Base-by-base conservation (phyloP, 1,140 invertebrate species). In the Apis laboriosa region DNA sequence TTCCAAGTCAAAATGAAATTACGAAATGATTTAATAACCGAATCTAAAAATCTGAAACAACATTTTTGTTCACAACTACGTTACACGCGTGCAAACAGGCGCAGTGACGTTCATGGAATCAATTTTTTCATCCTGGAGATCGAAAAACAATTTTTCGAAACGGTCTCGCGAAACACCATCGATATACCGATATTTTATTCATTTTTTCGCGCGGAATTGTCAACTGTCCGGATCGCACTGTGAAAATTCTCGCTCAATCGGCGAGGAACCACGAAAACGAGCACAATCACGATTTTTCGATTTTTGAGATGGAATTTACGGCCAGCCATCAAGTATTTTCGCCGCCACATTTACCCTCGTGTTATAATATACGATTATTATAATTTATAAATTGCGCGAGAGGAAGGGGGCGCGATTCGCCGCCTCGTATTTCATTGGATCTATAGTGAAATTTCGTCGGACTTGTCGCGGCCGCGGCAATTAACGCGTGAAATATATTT, bases 401-500 rank as follows among this genome's bases (percentile, higher is more conserved):
- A 0, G 67, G 43, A 8, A n/a, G 17, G 43, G 43, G 67, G 43
- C 11, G 15, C 15, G 19, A 63, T 21, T 15, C 12, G 8, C 24
- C 1, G 56, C 34, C 34, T n/a, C 60, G 61, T 80, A 80, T 80
- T 80, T 80, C 71, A 80, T 80, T 61, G 79, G 79, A 80, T 80
- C 71, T 51, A 43, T 49, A 61, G 71, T 58, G 61, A 80, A 80
- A 80, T 75, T 75, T 61, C n/a, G 71, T 67, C 71, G 53, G 71
- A 51, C 53, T 58, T 58, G 79, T 75, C 79, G 60, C 71, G 71
- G 34, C 34, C 53, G 79, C 28, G 79, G 79, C 79, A 80, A 80
- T 80, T 80, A 80, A 80, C 79, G 79, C 61, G 71, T 80, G 79
- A 80, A 80, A 75, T 80, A 75, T 80, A 80, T 73, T 80, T 80